phyloP scores from a whole-genome alignment of 2,888 invertebrate genomes.

The Andrena camellia region DNA sequence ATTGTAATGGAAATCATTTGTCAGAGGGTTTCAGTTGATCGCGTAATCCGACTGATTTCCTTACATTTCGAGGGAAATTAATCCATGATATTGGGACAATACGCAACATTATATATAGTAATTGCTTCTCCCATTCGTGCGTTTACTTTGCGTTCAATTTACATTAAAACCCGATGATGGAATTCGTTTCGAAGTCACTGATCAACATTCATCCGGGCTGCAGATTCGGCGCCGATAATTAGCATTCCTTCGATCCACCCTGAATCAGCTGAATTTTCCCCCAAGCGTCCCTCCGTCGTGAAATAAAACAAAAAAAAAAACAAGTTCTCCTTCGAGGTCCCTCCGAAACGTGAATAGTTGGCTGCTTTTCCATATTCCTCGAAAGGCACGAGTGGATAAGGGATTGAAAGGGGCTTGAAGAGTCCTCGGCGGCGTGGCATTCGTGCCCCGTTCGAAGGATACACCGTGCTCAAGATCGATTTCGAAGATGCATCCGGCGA shows the following conservation, averaged over 20 bases:
- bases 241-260: not conserved
- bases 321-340: not conserved
- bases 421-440: slow-evolving; percentile 35
- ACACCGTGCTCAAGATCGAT: slow-evolving; percentile 48
- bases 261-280: not conserved
- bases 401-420: slow-evolving; percentile 35
- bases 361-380: slow-evolving; percentile 15
- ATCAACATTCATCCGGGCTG: not conserved
- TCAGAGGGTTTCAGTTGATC: no score
- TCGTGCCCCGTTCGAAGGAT: slow-evolving; percentile 26
- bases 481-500: slow-evolving; percentile 14
- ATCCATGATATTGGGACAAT: no score
- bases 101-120: no score
- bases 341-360: slow-evolving; percentile 8
- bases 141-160: no score
- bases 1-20: no score
- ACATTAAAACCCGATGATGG: no score
- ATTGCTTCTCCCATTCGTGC: no score
- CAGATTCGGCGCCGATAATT: not conserved
- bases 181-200: no score
- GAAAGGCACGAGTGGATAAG: slow-evolving; percentile 43
- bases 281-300: no score
- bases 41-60: no score
- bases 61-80: no score
- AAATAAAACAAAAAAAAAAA: not conserved